Evolutionary conservation across 1,140 invertebrate genomes (phyloP).

Genomic region (Reticulitermes speratus): DNA sequence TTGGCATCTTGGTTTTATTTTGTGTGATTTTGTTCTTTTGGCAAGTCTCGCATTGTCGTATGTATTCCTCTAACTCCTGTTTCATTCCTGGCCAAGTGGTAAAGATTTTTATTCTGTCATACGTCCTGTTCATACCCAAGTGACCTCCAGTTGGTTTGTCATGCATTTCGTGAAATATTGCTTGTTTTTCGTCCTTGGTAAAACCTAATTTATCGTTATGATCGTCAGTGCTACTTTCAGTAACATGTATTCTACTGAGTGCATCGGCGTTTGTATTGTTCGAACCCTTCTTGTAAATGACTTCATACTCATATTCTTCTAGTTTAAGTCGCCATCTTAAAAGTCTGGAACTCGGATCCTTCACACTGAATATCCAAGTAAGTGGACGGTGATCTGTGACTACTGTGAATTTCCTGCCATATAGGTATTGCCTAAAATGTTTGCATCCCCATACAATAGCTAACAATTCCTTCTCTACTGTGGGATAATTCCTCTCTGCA

Average conservation of each 20-base stretch:
- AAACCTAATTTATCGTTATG: neutral
- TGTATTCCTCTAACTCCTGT: slow-evolving; percentile 24
- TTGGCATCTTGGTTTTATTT: slow-evolving; percentile 11
- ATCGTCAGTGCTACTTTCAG: no score
- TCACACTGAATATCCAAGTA: slow-evolving; percentile 49
- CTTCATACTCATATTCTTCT: slow-evolving; percentile 50
- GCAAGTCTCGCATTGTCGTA: slow-evolving; percentile 28
- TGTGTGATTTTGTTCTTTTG: slow-evolving; percentile 30
- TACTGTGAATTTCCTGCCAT: slow-evolving; percentile 49
- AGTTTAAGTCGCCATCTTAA: slow-evolving; percentile 52
- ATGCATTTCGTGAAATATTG: slow-evolving; percentile 26
- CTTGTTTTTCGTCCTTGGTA: neutral
- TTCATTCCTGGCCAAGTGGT: slow-evolving; percentile 22
- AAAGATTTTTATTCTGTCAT: slow-evolving; percentile 21
- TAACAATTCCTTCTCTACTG: slow-evolving; percentile 53
- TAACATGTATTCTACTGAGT: slow-evolving; percentile 32
- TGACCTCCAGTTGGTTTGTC: slow-evolving; percentile 24
- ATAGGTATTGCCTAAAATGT: slow-evolving; percentile 50
- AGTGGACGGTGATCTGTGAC: slow-evolving; percentile 54
- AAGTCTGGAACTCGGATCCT: slow-evolving; percentile 49
- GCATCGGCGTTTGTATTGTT: slow-evolving; percentile 44
- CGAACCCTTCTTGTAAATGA: slow-evolving; percentile 47
- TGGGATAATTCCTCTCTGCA: slow-evolving; percentile 45
- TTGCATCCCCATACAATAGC: slow-evolving; percentile 52
- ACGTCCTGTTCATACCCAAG: slow-evolving; percentile 18